phyloP scores from a whole-genome alignment of 1,140 invertebrate genomes.

The Zaprionus ghesquierei region DNA sequence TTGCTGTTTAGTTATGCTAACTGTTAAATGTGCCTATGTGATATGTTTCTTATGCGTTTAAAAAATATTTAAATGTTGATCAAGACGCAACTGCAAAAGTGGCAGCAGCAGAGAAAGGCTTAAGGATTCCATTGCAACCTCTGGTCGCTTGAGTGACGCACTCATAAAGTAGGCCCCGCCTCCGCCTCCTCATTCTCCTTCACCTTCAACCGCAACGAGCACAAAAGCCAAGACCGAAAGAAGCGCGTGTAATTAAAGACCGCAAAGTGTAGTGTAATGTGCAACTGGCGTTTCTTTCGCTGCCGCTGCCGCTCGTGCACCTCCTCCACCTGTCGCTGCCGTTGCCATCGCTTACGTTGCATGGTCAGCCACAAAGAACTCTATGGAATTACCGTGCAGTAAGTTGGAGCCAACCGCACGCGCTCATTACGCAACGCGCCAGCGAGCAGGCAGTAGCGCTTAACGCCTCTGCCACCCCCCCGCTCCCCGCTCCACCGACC shows the following conservation, averaged over 20 bases:
- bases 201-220: neutral
- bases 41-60: neutral
- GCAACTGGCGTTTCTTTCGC: neutral
- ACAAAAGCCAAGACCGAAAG: neutral
- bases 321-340: neutral
- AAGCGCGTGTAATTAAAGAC: constrained; percentile 34
- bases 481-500: neutral
- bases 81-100: neutral
- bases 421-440: constrained; percentile 48
- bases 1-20: neutral
- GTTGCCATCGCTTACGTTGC: neutral
- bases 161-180: neutral
- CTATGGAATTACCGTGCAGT: constrained; percentile 53
- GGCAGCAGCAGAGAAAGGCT: neutral
- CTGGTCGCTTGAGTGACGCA: neutral
- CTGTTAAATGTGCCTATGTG: neutral
- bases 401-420: constrained; percentile 35
- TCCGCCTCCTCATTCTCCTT: neutral
- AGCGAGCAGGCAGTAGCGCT: neutral
- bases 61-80: neutral
- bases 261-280: constrained; percentile 26
- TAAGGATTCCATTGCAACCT: neutral
- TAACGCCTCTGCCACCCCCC: neutral
- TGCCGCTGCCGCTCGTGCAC: neutral
- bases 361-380: constrained; percentile 22